phyloP scores from a whole-genome alignment of 2,888 invertebrate genomes.

The Euplagia quadripunctaria region DNA sequence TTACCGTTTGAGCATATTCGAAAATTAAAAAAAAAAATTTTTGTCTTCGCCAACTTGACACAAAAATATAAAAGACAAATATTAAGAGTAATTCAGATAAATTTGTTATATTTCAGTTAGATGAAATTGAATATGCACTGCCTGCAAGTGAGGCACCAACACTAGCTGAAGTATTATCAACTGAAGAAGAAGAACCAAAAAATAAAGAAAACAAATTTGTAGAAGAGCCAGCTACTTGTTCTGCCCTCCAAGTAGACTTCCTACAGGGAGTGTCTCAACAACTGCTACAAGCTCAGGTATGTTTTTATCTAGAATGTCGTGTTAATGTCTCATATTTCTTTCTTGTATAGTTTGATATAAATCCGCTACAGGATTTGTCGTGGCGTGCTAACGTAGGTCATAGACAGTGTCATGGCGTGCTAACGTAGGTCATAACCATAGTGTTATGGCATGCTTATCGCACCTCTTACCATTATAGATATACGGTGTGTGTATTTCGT shows the following conservation, averaged over 20 bases:
- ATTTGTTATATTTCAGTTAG: slow-evolving; percentile 65
- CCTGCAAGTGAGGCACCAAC: slow-evolving; percentile 82
- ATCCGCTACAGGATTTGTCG: background rate
- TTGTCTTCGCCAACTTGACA: background rate
- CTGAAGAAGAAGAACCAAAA: slow-evolving; percentile 65
- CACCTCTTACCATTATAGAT: no score
- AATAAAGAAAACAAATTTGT: slow-evolving; percentile 55
- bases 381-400: background rate
- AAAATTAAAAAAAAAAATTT: background rate
- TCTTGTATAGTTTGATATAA: background rate
- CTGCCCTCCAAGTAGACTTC: slow-evolving; percentile 84
- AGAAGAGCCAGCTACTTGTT: slow-evolving; percentile 74
- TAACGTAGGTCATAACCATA: background rate
- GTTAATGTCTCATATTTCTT: background rate
- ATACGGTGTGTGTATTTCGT: no score
- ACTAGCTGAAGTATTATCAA: slow-evolving; percentile 75
- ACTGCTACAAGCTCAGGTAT: slow-evolving; percentile 94
- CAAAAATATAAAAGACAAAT: background rate
- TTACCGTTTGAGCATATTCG: no score
- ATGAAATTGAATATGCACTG: slow-evolving; percentile 83
- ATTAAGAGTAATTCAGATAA: background rate
- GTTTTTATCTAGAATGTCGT: slow-evolving; percentile 47
- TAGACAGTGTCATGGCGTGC: no score
- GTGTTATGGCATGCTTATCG: no score
- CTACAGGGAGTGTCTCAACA: slow-evolving; percentile 97